Conservation (phyloP, 2,888 invertebrate species). For the Gnatocerus cornutus region DNA sequence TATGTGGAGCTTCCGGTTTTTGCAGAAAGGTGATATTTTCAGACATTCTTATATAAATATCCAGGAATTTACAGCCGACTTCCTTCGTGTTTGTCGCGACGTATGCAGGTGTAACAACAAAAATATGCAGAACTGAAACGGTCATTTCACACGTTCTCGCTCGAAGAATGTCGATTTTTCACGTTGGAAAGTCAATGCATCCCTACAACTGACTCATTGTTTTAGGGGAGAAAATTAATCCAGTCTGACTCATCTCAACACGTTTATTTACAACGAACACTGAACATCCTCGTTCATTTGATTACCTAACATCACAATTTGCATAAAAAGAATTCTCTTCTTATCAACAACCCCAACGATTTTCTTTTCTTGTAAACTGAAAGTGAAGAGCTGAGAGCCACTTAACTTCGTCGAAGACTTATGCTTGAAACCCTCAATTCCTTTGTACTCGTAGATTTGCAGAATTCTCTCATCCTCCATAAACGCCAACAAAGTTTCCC, state of each 20-base stretch:
- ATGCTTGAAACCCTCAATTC: conserved; percentile 70
- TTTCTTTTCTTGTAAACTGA: conserved; percentile 65
- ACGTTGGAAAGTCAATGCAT: not conserved
- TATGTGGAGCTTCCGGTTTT: conserved; percentile 5
- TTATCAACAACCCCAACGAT: conserved; percentile 66
- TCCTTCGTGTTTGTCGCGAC: not conserved
- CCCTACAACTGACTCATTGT: conserved; percentile 26
- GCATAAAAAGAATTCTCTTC: conserved; percentile 67
- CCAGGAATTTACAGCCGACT: not conserved
- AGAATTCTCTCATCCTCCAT: conserved; percentile 69
- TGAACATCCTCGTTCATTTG: conserved; percentile 63
- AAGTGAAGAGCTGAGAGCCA: conserved; percentile 65
- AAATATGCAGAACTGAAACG: not conserved
- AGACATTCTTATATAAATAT: conserved; percentile 14
- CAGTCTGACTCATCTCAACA: conserved; percentile 22
- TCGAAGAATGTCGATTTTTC: not conserved
- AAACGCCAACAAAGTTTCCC: conserved; percentile 73
- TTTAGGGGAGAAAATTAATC: conserved; percentile 39
- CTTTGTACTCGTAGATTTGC: conserved; percentile 72
- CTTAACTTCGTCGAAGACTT: conserved; percentile 66
- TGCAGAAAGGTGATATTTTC: conserved; percentile 7
- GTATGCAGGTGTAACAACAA: not conserved
- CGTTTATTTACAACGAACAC: conserved; percentile 55
- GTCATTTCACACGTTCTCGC: conserved; percentile 5
- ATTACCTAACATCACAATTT: conserved; percentile 71